These are phyloP conservation scores for Creontiades dilutus DNA, from an alignment of 2,888 invertebrate genomes.

Conservation along the genomic window DNA sequence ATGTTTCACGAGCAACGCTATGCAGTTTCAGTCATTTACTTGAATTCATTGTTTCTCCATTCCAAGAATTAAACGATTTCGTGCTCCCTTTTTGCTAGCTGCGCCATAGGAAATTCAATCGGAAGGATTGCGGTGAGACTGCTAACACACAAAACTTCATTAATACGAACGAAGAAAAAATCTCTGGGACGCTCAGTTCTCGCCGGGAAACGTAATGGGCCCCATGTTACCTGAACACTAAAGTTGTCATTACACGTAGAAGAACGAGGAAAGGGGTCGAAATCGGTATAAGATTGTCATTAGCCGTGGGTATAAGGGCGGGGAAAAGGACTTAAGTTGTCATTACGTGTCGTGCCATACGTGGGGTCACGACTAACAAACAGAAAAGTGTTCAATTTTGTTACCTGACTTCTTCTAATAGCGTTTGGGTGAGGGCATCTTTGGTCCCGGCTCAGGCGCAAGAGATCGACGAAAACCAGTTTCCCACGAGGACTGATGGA, in stretches of 20 bases:
- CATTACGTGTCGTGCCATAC: slow-evolving; percentile 74
- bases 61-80: too few species aligned
- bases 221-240: slow-evolving; percentile 35
- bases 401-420: slow-evolving; percentile 63
- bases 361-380: slow-evolving; percentile 73
- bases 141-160: background rate
- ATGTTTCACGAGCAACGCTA: too few species aligned
- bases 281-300: slow-evolving; percentile 48
- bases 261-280: slow-evolving; percentile 41
- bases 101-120: background rate
- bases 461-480: background rate
- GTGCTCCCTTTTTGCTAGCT: background rate
- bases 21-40: too few species aligned
- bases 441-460: slow-evolving; percentile 7
- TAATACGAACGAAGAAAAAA: background rate
- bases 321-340: slow-evolving; percentile 63
- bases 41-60: too few species aligned
- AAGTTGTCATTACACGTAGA: slow-evolving; percentile 51
- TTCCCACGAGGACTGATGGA: slow-evolving; percentile 43
- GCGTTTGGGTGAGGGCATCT: slow-evolving; percentile 33
- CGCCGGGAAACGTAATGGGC: slow-evolving; percentile 21
- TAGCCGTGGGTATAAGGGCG: slow-evolving; percentile 7
- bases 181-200: background rate
- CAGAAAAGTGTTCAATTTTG: slow-evolving; percentile 70
- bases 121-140: background rate